Conservation (phyloP, 2,888 invertebrate species). For the Lithosia quadra region DNA sequence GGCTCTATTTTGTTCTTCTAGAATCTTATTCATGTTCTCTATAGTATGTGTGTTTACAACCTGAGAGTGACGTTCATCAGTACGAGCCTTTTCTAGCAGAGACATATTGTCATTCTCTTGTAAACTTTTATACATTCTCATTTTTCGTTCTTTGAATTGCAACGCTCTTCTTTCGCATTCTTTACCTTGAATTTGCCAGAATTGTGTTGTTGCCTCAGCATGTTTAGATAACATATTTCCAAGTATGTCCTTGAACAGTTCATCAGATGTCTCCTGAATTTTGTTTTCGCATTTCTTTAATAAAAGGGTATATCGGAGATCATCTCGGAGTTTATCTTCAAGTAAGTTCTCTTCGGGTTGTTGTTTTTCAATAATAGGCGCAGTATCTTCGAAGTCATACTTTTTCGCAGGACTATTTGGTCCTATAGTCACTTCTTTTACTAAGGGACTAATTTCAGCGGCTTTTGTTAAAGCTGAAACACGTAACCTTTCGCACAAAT, state of each 20-base stretch:
- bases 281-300: slow-evolving; percentile 71
- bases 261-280: slow-evolving; percentile 67
- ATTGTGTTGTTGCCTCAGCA: slow-evolving; percentile 68
- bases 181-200: slow-evolving; percentile 71
- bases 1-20: slow-evolving; percentile 83
- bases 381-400: slow-evolving; percentile 34
- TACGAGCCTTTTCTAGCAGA: slow-evolving; percentile 73
- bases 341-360: slow-evolving; percentile 63
- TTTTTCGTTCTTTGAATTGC: slow-evolving; percentile 74
- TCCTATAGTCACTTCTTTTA: slow-evolving; percentile 82
- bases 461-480: slow-evolving; percentile 88
- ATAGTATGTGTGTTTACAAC: slow-evolving; percentile 73
- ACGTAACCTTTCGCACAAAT: slow-evolving; percentile 83
- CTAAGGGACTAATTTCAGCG: slow-evolving; percentile 80
- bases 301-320: slow-evolving; percentile 70
- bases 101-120: slow-evolving; percentile 84
- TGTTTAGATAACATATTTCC: slow-evolving; percentile 73
- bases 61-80: slow-evolving; percentile 81
- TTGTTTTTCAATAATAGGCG: slow-evolving; percentile 38
- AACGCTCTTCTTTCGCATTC: slow-evolving; percentile 73
- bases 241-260: slow-evolving; percentile 69
- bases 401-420: slow-evolving; percentile 62
- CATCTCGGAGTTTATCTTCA: slow-evolving; percentile 72
- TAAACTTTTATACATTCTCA: slow-evolving; percentile 76
- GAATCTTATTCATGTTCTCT: slow-evolving; percentile 82